phyloP scores from a whole-genome alignment of 2,888 invertebrate species.

The Sepioteuthis lessoniana region DNA sequence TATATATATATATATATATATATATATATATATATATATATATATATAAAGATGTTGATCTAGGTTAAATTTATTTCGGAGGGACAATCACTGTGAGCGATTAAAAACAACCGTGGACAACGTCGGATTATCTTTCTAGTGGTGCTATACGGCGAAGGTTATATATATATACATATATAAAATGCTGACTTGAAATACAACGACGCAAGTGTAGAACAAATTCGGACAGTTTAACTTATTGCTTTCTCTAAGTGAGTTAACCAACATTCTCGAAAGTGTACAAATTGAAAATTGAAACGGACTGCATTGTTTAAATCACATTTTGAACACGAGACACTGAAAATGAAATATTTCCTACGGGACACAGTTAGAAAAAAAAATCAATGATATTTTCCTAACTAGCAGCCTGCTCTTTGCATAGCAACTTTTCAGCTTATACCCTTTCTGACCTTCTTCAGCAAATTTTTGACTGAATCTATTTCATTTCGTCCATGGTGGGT shows the following conservation, averaged over 20 bases:
- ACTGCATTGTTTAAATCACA: neutral
- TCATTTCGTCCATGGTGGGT: neutral
- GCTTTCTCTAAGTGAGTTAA: neutral
- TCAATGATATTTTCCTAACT: neutral
- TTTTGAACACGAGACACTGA: neutral
- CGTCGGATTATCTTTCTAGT: neutral
- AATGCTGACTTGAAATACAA: neutral
- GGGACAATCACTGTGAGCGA: neutral
- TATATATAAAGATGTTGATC: neutral
- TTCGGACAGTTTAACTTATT: neutral
- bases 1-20: too few relatives aligned
- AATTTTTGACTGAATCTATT: neutral
- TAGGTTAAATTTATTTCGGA: neutral
- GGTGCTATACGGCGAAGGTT: neutral
- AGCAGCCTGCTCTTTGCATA: neutral
- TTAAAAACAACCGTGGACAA: neutral
- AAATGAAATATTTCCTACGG: neutral
- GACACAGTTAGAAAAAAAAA: neutral
- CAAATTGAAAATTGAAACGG: neutral
- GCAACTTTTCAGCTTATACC: neutral
- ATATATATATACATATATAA: neutral
- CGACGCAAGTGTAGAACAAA: neutral
- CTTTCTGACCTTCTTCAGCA: neutral
- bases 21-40: slow-evolving; percentile 33
- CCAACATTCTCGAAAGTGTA: neutral